A percentile compares a stretch with the other conserved stretches of the same genome.
phyloP scores from a whole-genome alignment of 2,113 vertebrate species.

The Pelobates fuscus region DNA sequence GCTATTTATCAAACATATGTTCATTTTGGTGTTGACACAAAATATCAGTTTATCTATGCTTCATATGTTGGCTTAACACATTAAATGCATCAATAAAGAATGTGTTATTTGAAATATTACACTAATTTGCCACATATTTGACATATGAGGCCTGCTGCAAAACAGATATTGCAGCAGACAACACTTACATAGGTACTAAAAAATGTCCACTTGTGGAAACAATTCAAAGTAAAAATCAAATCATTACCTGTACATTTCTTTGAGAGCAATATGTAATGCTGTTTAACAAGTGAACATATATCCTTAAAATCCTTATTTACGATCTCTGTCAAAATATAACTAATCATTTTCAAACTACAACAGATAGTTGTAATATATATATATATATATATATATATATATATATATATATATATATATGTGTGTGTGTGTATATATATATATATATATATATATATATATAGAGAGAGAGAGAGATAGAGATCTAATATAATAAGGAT shows the following conservation, averaged over 20 bases:
- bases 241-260: not conserved
- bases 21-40: slow-evolving; percentile 5
- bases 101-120: slow-evolving; percentile 27
- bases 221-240: not conserved
- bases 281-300: not conserved
- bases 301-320: slow-evolving; percentile 11
- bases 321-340: not conserved
- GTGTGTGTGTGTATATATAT: too few relatives aligned
- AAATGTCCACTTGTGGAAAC: not conserved
- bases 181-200: not conserved
- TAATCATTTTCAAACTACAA: too few relatives aligned
- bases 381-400: too few relatives aligned
- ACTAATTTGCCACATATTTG: slow-evolving; percentile 1
- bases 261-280: not conserved
- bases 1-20: slow-evolving; percentile 1
- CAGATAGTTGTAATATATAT: too few relatives aligned
- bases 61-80: slow-evolving; percentile 10
- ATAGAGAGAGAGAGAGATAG: too few relatives aligned
- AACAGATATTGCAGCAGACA: slow-evolving; percentile 6
- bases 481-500: too few relatives aligned
- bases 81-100: slow-evolving; percentile 9
- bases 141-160: not conserved
- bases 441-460: too few relatives aligned
- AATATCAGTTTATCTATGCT: slow-evolving; percentile 8
- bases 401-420: too few relatives aligned